Evolutionary conservation across 2,797 vertebrate species (phyloP).

Genomic region (Pipistrellus pygmaeus): DNA sequence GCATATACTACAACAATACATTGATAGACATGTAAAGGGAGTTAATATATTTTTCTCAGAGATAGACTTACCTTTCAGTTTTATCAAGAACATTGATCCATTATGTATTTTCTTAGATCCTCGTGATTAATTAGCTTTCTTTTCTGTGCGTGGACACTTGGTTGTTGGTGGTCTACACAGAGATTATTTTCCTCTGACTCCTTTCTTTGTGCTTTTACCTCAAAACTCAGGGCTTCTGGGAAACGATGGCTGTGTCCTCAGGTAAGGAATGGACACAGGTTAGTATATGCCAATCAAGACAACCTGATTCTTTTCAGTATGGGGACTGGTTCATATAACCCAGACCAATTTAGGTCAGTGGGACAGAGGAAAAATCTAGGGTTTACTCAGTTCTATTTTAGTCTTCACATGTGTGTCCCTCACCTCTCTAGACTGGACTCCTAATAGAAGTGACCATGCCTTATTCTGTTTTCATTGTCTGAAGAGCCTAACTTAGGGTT

Average conservation of each 20-base stretch:
- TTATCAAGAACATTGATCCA: background rate
- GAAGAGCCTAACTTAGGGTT: background rate
- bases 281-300: background rate
- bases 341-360: background rate
- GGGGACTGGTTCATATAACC: background rate
- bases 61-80: background rate
- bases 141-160: background rate
- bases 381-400: background rate
- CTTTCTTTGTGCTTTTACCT: background rate
- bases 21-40: background rate
- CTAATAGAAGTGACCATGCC: background rate
- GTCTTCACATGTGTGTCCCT: background rate
- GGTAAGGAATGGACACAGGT: background rate
- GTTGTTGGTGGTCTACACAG: background rate
- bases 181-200: background rate
- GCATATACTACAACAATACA: background rate
- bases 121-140: background rate
- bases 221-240: background rate
- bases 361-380: background rate
- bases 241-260: background rate
- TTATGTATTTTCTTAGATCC: background rate
- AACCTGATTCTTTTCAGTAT: background rate
- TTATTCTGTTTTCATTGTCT: background rate
- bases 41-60: background rate
- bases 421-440: background rate